Conservation (phyloP, 1,140 invertebrate species). For the Heliconius hewitsoni region DNA sequence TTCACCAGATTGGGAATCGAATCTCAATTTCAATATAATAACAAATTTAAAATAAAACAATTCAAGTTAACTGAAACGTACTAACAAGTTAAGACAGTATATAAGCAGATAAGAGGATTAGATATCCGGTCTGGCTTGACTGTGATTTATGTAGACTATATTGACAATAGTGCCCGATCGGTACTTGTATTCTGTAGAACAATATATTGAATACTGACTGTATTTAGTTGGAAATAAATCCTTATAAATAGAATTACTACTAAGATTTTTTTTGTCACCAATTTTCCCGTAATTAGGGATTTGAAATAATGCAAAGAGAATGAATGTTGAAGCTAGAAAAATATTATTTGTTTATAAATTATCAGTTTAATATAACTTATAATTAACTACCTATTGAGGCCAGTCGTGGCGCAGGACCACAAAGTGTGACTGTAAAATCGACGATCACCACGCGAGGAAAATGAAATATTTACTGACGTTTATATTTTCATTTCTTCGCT, state of each 20-base stretch:
- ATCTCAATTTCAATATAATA: not conserved
- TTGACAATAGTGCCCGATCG: conserved; percentile 23
- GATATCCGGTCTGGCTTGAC: conserved; percentile 17
- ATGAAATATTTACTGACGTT: no score
- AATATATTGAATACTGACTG: conserved; percentile 1
- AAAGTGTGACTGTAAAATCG: no score
- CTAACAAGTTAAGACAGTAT: conserved; percentile 11
- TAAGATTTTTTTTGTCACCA: not conserved
- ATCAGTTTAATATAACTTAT: no score
- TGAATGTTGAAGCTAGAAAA: no score
- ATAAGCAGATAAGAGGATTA: conserved; percentile 23
- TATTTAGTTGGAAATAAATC: conserved; percentile 7
- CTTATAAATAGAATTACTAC: not conserved
- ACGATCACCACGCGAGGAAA: no score
- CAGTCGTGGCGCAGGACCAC: no score
- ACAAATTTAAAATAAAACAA: not conserved
- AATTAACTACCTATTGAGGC: no score
- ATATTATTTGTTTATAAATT: no score
- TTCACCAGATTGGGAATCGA: not conserved
- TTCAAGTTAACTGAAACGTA: not conserved
- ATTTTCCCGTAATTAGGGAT: no score
- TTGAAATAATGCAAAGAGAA: no score
- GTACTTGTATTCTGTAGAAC: conserved; percentile 1
- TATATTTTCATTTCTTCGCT: no score
- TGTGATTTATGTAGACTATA: conserved; percentile 25